Evolutionary conservation across 2,797 vertebrate species (phyloP).

Genomic region (Danio aesculapii): DNA sequence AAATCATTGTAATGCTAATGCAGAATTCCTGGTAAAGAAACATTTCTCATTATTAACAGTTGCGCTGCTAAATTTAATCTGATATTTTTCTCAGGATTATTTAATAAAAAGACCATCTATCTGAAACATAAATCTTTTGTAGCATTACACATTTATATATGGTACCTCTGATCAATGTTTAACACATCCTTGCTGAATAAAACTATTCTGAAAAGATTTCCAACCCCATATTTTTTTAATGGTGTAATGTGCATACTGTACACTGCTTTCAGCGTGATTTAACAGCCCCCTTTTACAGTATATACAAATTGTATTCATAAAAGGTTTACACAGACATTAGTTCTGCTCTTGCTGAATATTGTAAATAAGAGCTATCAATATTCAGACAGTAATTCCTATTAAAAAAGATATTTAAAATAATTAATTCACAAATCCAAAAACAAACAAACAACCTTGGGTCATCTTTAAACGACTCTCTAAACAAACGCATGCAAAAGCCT

Average conservation of each 20-base stretch:
- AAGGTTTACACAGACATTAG: not conserved
- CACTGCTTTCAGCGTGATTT: no score
- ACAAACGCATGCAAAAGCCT: conserved; percentile 5
- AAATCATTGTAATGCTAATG: not conserved
- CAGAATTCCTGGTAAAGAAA: not conserved
- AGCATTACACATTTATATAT: not conserved
- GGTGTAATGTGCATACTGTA: no score
- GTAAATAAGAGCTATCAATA: not conserved
- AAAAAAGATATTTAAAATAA: no score
- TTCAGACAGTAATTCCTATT: not conserved
- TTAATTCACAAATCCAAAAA: no score
- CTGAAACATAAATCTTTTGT: not conserved
- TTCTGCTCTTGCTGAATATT: not conserved
- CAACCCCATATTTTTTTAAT: not conserved
- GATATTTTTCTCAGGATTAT: not conserved
- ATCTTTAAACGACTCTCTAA: conserved; percentile 5
- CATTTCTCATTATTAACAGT: not conserved
- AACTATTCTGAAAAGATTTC: not conserved
- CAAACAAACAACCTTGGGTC: not conserved
- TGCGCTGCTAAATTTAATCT: not conserved
- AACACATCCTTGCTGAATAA: not conserved
- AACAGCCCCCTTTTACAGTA: no score
- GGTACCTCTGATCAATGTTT: not conserved
- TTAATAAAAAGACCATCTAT: not conserved
- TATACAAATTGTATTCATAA: not conserved